Evolutionary conservation across 2,888 invertebrate genomes (phyloP), one percentile per base, ranked within the genome.

Genomic region (Helleia helle): DNA sequence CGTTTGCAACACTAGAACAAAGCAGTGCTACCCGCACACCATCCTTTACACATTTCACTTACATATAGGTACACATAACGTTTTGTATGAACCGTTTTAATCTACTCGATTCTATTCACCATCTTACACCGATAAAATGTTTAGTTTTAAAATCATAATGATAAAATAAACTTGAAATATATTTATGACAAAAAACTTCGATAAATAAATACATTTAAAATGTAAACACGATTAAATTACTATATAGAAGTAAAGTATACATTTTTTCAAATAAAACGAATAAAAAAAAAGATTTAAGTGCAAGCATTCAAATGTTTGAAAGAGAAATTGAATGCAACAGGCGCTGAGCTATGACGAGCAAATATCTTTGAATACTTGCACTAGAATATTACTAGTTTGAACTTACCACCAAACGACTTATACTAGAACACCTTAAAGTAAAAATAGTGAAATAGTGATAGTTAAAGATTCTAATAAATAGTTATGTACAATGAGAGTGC

Each of bases 401-500:
- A 50, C 58, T 66, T 31, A 38, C 43, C 2, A 6, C 8, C 22
- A 34, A 22, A 22, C 6, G 37, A 59, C 59, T 65, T 64, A 75
- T 30, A 56, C 66, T 69, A 54, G 52, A 55, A 55, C 51, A 48
- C 52, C 44, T 49, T 54, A 56, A 60, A 54, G 42, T 48, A 52
- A 54, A 66, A 68, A 69, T 65, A 74, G 71, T 70, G 69, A 73
- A 72, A 77, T 54, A 65, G 70, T 77, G 75, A 74, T 62, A 68
- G 62, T 65, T 22, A 65, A 75, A 74, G 72, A 67, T 62, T 62
- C 72, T 75, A 79, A 66, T 65, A 56, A 57, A 55, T 58, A 58
- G 58, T 54, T 18, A 57, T 66, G 65, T 68, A 66, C 65, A 58
- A 54, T 29, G 17, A 36, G 38, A 40, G 30, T 31, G 30, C 30